Evolutionary conservation across 2,888 invertebrate genomes (phyloP).

Genomic region (Drosophila atripex): DNA sequence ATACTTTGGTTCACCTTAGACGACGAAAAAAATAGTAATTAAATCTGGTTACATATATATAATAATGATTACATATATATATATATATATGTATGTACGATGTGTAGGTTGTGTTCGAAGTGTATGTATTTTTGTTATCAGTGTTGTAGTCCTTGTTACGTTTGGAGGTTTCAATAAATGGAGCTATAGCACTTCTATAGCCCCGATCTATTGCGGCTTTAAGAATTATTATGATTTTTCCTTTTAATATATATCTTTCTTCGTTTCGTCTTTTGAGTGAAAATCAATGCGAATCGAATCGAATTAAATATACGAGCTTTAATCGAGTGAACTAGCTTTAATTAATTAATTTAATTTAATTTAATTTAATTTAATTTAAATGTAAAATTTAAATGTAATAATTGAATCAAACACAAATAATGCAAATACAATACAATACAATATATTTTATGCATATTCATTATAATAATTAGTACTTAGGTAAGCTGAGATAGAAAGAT

Average conservation of each 20-base stretch:
- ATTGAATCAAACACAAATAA: constrained; percentile 62
- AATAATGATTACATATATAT: constrained; percentile 60
- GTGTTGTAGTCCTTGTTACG: constrained; percentile 45
- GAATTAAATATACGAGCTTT: constrained; percentile 49
- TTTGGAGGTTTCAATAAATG: constrained; percentile 34
- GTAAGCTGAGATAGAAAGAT: constrained; percentile 38
- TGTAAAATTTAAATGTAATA: constrained; percentile 49
- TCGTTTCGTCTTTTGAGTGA: constrained; percentile 36
- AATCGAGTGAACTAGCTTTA: constrained; percentile 43
- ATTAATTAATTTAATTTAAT: constrained; percentile 36
- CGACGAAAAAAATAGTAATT: constrained; percentile 61
- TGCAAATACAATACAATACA: constrained; percentile 55
- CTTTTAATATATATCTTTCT: constrained; percentile 1
- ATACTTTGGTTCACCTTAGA: constrained; percentile 58
- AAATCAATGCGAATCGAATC: constrained; percentile 68
- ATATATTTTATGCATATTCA: constrained; percentile 54
- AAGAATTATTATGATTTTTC: constrained; percentile 11
- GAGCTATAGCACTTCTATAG: constrained; percentile 1
- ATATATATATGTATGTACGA: constrained; percentile 6
- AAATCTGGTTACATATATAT: constrained; percentile 49
- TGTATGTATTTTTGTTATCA: constrained; percentile 24
- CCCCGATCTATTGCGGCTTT: constrained; percentile 35
- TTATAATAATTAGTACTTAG: constrained; percentile 40
- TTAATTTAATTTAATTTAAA: constrained; percentile 54
- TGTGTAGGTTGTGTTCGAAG: constrained; percentile 20